A percentile compares a stretch with the other conserved stretches of the same genome.
Evolutionary conservation across 1,140 invertebrate species (phyloP).

Genomic region (Eulimnadia texana): DNA sequence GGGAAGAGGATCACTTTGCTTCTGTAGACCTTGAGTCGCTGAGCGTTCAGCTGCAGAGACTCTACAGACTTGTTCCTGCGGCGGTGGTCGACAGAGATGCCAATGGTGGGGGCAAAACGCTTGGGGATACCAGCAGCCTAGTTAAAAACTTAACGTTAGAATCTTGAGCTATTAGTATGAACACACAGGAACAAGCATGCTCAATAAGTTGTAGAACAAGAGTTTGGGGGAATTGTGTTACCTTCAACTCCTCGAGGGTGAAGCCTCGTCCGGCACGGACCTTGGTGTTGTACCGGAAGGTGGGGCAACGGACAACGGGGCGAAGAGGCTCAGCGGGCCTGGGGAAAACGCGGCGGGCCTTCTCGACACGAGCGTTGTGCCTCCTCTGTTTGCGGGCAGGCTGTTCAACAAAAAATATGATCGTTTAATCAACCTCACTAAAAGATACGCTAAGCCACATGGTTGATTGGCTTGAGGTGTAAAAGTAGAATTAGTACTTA

Average conservation of each 20-base stretch:
- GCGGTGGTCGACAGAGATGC: constrained; percentile 87
- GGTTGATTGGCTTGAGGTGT: background rate
- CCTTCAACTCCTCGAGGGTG: constrained; percentile 86
- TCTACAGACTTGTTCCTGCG: constrained; percentile 91
- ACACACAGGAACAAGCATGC: too few relatives aligned
- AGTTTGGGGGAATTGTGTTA: constrained; percentile 25
- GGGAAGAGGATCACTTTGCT: constrained; percentile 95
- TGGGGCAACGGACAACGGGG: constrained; percentile 87
- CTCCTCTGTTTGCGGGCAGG: constrained; percentile 85
- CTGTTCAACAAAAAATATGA: constrained; percentile 36
- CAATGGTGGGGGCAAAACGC: constrained; percentile 76
- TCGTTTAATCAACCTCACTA: background rate
- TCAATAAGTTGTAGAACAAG: too few relatives aligned
- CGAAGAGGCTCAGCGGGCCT: constrained; percentile 70
- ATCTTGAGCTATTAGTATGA: too few relatives aligned
- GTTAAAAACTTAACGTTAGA: constrained; percentile 14
- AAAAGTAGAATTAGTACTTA: too few relatives aligned
- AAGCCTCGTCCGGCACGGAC: constrained; percentile 89
- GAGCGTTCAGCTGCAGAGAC: constrained; percentile 83
- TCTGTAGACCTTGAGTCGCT: constrained; percentile 90
- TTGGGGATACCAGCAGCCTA: constrained; percentile 67
- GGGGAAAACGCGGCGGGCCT: constrained; percentile 80
- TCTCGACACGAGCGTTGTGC: constrained; percentile 70
- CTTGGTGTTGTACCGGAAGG: constrained; percentile 80
- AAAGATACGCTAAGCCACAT: background rate